Evolutionary conservation across 2,113 vertebrate genomes (phyloP).

Genomic region (Heteronetta atricapilla): DNA sequence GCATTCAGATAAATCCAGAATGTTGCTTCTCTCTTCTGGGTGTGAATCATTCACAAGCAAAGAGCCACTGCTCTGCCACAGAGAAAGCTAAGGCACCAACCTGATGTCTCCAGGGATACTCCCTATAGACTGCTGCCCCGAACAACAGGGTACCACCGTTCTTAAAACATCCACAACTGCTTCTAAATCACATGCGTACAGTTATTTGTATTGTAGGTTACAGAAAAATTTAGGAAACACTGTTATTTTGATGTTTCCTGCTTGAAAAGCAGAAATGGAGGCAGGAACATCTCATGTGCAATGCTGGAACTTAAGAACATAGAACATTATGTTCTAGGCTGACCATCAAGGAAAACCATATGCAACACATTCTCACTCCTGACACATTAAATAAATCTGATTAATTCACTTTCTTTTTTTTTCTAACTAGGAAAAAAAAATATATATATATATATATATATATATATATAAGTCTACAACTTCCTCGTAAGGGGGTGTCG

Average conservation of each 20-base stretch:
- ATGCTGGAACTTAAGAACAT: background rate
- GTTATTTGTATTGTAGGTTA: fast-evolving
- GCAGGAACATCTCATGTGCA: background rate
- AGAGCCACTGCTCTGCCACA: background rate
- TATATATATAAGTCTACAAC: background rate
- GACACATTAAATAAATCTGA: background rate
- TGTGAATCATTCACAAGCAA: background rate
- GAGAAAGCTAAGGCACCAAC: background rate
- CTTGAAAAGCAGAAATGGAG: background rate
- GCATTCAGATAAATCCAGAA: background rate
- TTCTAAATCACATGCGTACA: background rate
- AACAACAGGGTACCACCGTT: background rate
- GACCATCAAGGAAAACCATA: background rate
- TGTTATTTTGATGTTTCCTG: background rate
- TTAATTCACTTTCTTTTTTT: background rate
- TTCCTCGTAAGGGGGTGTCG: too few relatives aligned
- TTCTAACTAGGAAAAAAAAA: background rate
- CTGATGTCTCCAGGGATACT: background rate
- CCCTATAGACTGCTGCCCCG: background rate
- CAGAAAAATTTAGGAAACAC: background rate
- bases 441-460: background rate
- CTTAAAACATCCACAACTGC: background rate
- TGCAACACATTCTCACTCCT: background rate
- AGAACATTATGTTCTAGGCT: background rate
- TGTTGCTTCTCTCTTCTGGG: background rate